phyloP scores from a whole-genome alignment of 30 jellyfish, hydroid and myxozoan genomes.

The Haliclystus octoradiatus region DNA sequence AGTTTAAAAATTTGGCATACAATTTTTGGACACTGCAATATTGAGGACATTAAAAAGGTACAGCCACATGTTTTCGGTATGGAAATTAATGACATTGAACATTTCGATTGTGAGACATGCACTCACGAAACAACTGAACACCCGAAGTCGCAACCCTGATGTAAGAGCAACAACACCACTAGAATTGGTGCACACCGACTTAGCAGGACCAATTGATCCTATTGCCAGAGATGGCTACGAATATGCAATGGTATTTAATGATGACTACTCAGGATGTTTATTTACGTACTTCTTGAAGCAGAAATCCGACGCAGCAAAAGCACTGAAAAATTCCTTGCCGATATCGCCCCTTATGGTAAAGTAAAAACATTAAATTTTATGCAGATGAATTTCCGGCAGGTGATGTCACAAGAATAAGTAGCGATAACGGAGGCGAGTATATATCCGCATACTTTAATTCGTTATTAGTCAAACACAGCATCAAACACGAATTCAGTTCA shows the following conservation, averaged over 20 bases:
- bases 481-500: slow-evolving; percentile 26
- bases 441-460: slow-evolving; percentile 19
- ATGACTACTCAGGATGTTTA: slow-evolving; percentile 38
- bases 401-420: slow-evolving; percentile 1
- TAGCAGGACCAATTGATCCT: slow-evolving; percentile 36
- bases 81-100: slow-evolving; percentile 12
- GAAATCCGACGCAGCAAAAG: slow-evolving; percentile 7
- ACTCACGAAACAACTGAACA: no score
- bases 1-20: slow-evolving; percentile 26
- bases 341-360: slow-evolving; percentile 45
- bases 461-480: slow-evolving; percentile 10
- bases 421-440: slow-evolving; percentile 34
- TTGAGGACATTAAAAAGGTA: slow-evolving; percentile 12
- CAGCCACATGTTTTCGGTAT: slow-evolving; percentile 31
- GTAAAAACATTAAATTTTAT: slow-evolving; percentile 16
- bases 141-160: slow-evolving; percentile 7
- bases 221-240: slow-evolving; percentile 6
- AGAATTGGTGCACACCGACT: slow-evolving; percentile 28
- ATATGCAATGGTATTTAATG: neutral
- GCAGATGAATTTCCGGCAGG: slow-evolving; percentile 6
- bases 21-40: slow-evolving; percentile 40
- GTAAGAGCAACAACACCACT: slow-evolving; percentile 19
- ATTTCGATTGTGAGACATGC: slow-evolving; percentile 40
- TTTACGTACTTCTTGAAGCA: slow-evolving; percentile 6
- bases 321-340: slow-evolving; percentile 34